Evolutionary conservation across 2,113 vertebrate species (phyloP), one percentile per base, ranked within the genome.

Genomic region (Panthera leo): DNA sequence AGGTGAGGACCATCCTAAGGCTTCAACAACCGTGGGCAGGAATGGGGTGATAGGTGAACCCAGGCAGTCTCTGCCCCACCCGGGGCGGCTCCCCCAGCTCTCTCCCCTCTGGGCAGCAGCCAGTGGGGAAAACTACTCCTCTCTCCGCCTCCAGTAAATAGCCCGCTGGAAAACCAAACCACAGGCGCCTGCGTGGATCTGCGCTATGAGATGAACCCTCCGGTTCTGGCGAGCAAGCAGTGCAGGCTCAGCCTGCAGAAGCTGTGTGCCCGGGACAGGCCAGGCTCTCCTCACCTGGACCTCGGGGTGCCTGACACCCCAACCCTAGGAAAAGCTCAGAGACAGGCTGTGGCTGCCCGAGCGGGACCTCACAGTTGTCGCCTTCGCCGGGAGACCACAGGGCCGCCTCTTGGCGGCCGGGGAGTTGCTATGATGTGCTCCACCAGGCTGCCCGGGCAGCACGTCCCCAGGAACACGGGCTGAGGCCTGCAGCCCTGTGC

Each of bases 381-480:
- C 8, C 36, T 5, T 14, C 27, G 48, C 25, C 25, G 16, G 67
- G 15, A 61, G 39, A 48, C 55, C 61, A 21, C 1, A 23, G 45
- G 31, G 36, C 21, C 71, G 71, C 5, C 61, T 78, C 71, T 61
- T 0, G 0, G 31, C 15, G 39, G 34, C 61, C 0, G 7, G 36
- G 65, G 19, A 58, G 39, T 13, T 18, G 70, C 70, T 45, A 12
- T 1, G 1, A 14, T 34, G 92, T 83, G 18, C 19, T 92, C 89
- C n/a, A 5, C 21, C 7, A 3, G 5, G 48, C 27, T 68, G 53
- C 19, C 61, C 0, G 11, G n/a, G 15, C 4, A 3, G 7, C 36
- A 23, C 29, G 1, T 5, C 61, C 45, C n/a, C 31, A 42, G 79
- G 55, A 31, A 2, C 0, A 0, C 23, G 23, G 45, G 87, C 82